A percentile compares a stretch with the other conserved stretches of the same genome.
These are phyloP conservation scores for Trichoplusia ni DNA, from an alignment of 1,140 invertebrate genomes.

Conservation along the genomic window DNA sequence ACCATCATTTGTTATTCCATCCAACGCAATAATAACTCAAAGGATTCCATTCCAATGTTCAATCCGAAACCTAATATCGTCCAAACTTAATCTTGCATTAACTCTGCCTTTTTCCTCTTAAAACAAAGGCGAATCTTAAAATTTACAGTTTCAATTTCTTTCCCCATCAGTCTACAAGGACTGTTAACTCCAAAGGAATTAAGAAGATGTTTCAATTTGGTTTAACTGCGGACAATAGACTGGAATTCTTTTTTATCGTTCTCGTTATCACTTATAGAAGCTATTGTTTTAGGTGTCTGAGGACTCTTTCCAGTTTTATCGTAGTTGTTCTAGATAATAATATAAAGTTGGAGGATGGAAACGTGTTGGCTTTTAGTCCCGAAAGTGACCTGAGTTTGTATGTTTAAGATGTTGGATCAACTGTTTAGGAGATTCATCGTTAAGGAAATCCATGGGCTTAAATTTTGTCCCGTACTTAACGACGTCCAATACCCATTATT, in stretches of 20 bases:
- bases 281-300: background rate
- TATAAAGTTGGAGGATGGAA: background rate
- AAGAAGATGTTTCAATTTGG: conserved; percentile 13
- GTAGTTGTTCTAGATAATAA: background rate
- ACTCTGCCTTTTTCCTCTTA: conserved; percentile 9
- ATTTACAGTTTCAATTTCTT: conserved; percentile 28
- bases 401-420: too few species aligned
- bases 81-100: background rate
- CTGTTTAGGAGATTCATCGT: too few species aligned
- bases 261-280: background rate
- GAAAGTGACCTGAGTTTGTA: too few species aligned
- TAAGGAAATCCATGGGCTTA: too few species aligned
- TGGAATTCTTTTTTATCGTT: background rate
- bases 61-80: conserved; percentile 3
- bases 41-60: background rate
- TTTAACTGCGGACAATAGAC: conserved; percentile 7
- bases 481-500: too few species aligned
- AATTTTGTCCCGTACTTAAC: too few species aligned
- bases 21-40: background rate
- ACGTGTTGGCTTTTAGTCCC: too few species aligned
- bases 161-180: background rate
- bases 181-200: conserved; percentile 27
- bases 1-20: background rate
- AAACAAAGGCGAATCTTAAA: conserved; percentile 9
- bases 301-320: background rate